Conservation (phyloP, 2,888 invertebrate species). For the Blastobasis lacticolella region DNA sequence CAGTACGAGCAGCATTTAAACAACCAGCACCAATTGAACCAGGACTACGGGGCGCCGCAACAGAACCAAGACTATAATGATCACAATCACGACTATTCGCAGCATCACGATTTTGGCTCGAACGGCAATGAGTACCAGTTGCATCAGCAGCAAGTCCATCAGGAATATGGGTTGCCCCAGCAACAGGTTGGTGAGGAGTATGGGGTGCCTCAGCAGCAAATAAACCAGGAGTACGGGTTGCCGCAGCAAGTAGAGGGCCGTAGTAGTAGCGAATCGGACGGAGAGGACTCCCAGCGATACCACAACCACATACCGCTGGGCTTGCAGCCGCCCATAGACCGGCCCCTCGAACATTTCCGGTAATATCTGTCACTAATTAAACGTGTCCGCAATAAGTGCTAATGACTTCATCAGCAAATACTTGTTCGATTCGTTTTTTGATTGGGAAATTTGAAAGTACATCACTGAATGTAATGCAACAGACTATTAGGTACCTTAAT, state of each 20-base stretch:
- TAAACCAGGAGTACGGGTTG: slow-evolving; percentile 26
- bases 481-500: too few relatives aligned
- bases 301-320: slow-evolving; percentile 64
- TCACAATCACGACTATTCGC: slow-evolving; percentile 16
- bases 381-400: too few relatives aligned
- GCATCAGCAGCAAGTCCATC: slow-evolving; percentile 8
- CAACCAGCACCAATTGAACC: slow-evolving; percentile 27
- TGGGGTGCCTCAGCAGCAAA: slow-evolving; percentile 24
- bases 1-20: slow-evolving; percentile 25
- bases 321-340: slow-evolving; percentile 59
- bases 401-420: too few relatives aligned
- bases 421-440: too few relatives aligned
- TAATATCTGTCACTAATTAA: slow-evolving; percentile 20
- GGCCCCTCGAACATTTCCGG: slow-evolving; percentile 61
- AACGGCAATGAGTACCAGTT: background rate
- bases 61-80: slow-evolving; percentile 16
- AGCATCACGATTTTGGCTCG: slow-evolving; percentile 10
- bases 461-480: too few relatives aligned
- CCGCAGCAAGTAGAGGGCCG: slow-evolving; percentile 54
- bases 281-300: slow-evolving; percentile 32
- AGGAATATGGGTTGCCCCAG: background rate
- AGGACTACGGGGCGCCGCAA: slow-evolving; percentile 25
- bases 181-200: background rate
- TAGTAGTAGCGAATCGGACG: slow-evolving; percentile 30
- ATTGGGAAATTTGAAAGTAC: too few relatives aligned